phyloP scores from a whole-genome alignment of 2,888 invertebrate genomes.

The Dicycla oo region DNA sequence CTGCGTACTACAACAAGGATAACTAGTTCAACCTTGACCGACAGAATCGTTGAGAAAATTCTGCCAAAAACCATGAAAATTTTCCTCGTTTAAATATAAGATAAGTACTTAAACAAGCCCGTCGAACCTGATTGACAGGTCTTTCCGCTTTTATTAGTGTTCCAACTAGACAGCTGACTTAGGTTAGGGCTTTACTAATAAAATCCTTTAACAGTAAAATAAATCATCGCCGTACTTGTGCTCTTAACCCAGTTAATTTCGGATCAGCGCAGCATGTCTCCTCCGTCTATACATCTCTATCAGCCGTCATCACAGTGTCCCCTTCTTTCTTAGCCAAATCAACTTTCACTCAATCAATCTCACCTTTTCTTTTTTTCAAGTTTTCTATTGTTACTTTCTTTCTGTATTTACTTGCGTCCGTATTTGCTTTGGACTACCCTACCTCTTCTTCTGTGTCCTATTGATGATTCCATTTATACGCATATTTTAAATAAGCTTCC shows the following conservation, averaged over 20 bases:
- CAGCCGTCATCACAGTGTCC: neutral
- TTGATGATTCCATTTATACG: too few relatives aligned
- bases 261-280: neutral
- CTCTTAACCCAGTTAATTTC: neutral
- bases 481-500: too few relatives aligned
- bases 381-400: neutral
- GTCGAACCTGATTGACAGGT: neutral
- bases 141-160: neutral
- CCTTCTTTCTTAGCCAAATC: neutral
- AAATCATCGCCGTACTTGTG: neutral
- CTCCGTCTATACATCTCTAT: neutral
- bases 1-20: conserved; percentile 20
- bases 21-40: conserved; percentile 30
- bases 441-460: too few relatives aligned
- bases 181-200: too few relatives aligned
- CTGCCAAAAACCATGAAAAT: neutral
- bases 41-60: conserved; percentile 28
- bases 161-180: neutral
- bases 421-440: neutral
- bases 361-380: too few relatives aligned
- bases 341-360: neutral
- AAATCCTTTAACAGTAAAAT: neutral
- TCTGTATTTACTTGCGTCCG: neutral
- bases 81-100: conserved; percentile 9
- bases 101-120: too few relatives aligned